Base-by-base conservation (phyloP, 2,797 vertebrate species). In the Sebastes taczanowskii region DNA sequence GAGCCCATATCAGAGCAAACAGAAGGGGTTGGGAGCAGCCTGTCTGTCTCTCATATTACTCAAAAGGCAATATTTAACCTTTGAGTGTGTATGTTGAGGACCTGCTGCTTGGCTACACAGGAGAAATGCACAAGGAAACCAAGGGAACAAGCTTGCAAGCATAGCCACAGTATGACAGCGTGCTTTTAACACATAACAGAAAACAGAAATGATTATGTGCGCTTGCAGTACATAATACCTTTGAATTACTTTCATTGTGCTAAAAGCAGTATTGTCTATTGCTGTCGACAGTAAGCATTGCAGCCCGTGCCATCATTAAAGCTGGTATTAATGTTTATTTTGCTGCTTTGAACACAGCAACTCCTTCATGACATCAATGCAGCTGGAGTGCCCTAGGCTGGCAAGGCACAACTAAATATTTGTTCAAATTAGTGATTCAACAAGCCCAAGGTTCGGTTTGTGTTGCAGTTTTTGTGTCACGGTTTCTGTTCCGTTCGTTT, bases 21-120 rank as follows among this genome's bases (percentile, higher is more conserved):
- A 91, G 30, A 16, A 5, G 52, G 46, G 29, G 58, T 14, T 72
- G 73, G 85, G 74, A 88, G 77, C 34, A 25, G 79, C 76, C 71
- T 34, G 74, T 72, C 79, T 66, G 78, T 34, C 56, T 58, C 72
- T 77, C 74, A 2, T 72, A 84, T 87, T 81, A 69, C 74, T 86
- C 71, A 80, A 52, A 61, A 90, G 86, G 77, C 80, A 92, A 93
- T 89, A 92, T 92, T 89, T 90, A 91, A 94, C 82, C 86, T 83
- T 22, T 10, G 38, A 80, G 80, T 76, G 80, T 76, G 76, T 34
- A 32, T 74, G 80, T 64, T 10, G 25, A 80, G 58, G 75, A 53
- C 61, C 34, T 66, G 81, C 71, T 80, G 87, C 84, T 71, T 59
- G 85, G 72, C 82, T 74, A 64, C 80, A 38, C 58, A 8, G 27